phyloP scores from a whole-genome alignment of 2,888 invertebrate species.

The Netelia melanura region DNA sequence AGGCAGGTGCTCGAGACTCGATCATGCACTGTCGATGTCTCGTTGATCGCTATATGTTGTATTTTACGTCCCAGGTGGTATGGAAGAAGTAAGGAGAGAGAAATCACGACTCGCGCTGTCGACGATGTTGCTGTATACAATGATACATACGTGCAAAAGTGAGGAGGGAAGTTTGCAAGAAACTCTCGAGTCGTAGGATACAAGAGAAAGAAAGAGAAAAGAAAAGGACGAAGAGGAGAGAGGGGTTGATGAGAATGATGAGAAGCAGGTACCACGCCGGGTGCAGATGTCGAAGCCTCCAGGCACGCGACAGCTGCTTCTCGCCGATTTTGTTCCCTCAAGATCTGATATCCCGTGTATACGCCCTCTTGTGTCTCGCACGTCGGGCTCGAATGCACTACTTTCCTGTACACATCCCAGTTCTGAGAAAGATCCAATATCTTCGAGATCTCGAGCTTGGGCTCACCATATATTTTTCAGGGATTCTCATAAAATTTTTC shows the following conservation, averaged over 20 bases:
- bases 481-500: conserved; percentile 37
- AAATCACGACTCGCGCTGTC: conserved; percentile 35
- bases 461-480: conserved; percentile 22
- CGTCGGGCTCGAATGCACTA: conserved; percentile 22
- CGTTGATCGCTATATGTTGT: neutral
- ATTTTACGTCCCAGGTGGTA: conserved; percentile 7
- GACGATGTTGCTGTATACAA: neutral
- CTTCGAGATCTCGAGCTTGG: conserved; percentile 6
- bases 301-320: conserved; percentile 68
- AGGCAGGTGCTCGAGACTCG: conserved; percentile 29
- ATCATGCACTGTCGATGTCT: neutral
- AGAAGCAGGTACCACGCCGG: conserved; percentile 57
- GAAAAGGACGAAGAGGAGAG: neutral
- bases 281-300: conserved; percentile 60
- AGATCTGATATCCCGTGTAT: conserved; percentile 22
- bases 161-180: conserved; percentile 13
- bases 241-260: conserved; percentile 53
- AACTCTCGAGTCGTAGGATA: conserved; percentile 20
- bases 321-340: conserved; percentile 34
- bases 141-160: conserved; percentile 8
- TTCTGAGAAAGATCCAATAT: conserved; percentile 46
- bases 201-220: neutral
- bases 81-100: neutral
- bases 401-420: conserved; percentile 4
- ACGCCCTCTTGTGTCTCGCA: neutral